phyloP scores from a whole-genome alignment of 2,113 vertebrate species.

The Carlito syrichta region DNA sequence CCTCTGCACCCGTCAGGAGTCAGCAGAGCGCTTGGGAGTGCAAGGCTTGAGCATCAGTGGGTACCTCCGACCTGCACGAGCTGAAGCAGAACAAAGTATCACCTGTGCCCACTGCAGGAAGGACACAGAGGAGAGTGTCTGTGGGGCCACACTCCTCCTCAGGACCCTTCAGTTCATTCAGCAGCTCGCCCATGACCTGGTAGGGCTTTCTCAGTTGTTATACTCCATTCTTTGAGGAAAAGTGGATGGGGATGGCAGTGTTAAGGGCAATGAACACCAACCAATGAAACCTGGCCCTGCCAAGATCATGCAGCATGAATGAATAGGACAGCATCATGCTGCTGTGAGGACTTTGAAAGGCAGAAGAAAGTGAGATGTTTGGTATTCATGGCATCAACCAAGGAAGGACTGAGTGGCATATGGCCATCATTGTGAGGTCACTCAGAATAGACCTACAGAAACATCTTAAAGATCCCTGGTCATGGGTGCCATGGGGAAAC shows the following conservation, averaged over 20 bases:
- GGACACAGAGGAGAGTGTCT: slow-evolving; percentile 70
- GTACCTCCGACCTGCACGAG: slow-evolving; percentile 85
- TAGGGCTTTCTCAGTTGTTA: slow-evolving; percentile 69
- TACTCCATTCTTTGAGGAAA: not conserved
- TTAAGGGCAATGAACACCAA: not conserved
- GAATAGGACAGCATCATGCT: not conserved
- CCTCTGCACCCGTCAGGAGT: slow-evolving; percentile 93
- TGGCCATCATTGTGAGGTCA: not conserved
- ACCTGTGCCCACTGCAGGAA: slow-evolving; percentile 79
- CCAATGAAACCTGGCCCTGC: not conserved
- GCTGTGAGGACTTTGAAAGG: not conserved
- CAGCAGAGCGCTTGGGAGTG: slow-evolving; percentile 92
- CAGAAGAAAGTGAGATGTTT: not conserved
- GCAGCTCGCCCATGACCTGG: slow-evolving; percentile 94
- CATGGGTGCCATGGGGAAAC: not conserved
- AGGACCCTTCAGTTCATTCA: slow-evolving; percentile 95
- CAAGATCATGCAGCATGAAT: not conserved
- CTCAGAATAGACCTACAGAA: not conserved
- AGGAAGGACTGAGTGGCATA: not conserved
- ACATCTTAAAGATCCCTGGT: not conserved
- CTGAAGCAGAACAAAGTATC: slow-evolving; percentile 82
- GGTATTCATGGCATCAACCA: not conserved
- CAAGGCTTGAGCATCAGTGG: slow-evolving; percentile 92
- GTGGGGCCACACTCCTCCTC: slow-evolving; percentile 91
- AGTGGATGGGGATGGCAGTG: not conserved